Base-by-base conservation (phyloP, 1,140 invertebrate species). In the Goniozus legneri region DNA sequence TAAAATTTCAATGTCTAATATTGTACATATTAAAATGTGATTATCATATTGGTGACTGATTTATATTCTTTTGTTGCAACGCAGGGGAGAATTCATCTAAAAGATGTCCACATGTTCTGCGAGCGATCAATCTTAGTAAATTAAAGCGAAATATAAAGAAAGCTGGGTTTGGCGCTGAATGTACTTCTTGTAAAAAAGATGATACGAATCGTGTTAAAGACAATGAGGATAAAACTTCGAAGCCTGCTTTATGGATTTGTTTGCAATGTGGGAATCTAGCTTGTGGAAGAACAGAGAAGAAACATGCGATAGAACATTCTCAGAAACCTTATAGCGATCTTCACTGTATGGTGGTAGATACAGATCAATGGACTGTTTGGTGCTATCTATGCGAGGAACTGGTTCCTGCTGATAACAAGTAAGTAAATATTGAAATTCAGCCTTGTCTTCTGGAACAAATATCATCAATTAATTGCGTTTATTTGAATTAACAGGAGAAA, bases 231-330 rank as follows among this genome's bases (percentile, higher is more conserved):
- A 60, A 59, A 48, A 76, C 54, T 34, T 20, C 39, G 16, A 15
- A 35, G 53, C 61, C 74, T 14, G 69, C 77, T 2, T 64, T 85
- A 15, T 86, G 84, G 84, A 77, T 88, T 75, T 88, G 86, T 58
- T 69, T 88, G 30, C 78, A 79, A 44, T 88, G 86, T 77, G 89
- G 88, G 10, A 69, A 84, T 39, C 84, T 88, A 71, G 80, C 84
- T 27, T 94, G 91, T 75, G 88, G 87, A 24, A 77, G 83, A 43
- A 76, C 79, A 8, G 76, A 82, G 8, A 80, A 82, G 59, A 76
- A 83, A 52, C 91, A 95, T 75, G 88, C 89, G 1, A 57, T 89
- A 8, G 77, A 84, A 36, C 92, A 95, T 72, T 87, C 80, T 64
- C 75, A 85, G 56, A 88, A 80, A 1, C 84, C 88, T 2, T 83